Evolutionary conservation across 2,888 invertebrate genomes (phyloP), one percentile per base, ranked within the genome.

Genomic region (Nemurella pictetii): DNA sequence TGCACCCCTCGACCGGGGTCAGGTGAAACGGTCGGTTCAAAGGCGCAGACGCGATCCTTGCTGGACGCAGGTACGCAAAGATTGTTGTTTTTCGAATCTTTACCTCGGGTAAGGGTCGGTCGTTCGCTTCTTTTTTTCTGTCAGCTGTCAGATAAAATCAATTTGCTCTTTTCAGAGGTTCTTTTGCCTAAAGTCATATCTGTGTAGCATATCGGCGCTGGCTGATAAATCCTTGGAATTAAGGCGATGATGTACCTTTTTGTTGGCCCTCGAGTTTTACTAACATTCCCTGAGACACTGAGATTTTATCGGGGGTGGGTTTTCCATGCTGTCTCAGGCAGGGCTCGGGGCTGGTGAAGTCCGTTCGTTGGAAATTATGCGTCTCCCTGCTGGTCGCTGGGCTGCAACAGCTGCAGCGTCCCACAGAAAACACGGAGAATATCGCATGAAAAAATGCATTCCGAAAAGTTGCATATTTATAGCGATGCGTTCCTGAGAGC

Each of bases 51-150:
- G 3, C 4, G 74, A 74, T 25, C 74, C 15, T 25, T 4, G 26
- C 77, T 77, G 15, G 26, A 28, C 78, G 2, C 78, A 78, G 78
- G 78, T 78, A 78, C 3, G 20, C 78, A 28, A 12, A 28, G 78
- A n/a, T 29, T 78, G 26, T 29, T 78, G 78, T 78, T 78, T 28
- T 78, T 78, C 28, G 20, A 77, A 77, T 77, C 78, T 78, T 78
- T 28, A 35, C 5, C 35, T 20, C 1, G 15, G 55, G 12, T 55
- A 55, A 55, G 55, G 55, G 55, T 55, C 55, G 55, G 55, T 20
- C 55, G 3, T n/a, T n/a, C n/a, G n/a, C n/a, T n/a, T n/a, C n/a
- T n/a, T n/a, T 55, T 55, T 32, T 32, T 9, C 32, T 9, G 32
- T n/a, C n/a, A 32, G 55, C 55, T 55, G 55, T 55, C 55, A 55